A percentile compares a stretch with the other conserved stretches of the same genome.
These are phyloP conservation scores for Ornithorhynchus anatinus DNA, from an alignment of 2,113 vertebrate species.

Conservation along the genomic window DNA sequence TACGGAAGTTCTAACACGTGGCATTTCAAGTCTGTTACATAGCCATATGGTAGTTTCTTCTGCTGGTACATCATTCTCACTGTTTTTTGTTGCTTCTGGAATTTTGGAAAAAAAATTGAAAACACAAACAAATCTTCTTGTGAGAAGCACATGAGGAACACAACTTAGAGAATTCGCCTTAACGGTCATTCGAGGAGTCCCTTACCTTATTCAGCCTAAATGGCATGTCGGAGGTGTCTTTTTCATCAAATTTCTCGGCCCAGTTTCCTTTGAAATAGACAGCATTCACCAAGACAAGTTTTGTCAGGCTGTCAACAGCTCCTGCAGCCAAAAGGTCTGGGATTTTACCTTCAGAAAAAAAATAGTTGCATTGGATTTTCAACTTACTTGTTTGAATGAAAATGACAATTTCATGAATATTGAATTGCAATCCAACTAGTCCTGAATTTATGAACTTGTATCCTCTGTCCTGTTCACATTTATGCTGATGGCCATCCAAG, in stretches of 20 bases:
- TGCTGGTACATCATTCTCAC: constrained; percentile 92
- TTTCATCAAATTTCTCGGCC: constrained; percentile 74
- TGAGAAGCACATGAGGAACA: too few relatives aligned
- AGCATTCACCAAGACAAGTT: constrained; percentile 86
- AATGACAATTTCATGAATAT: background rate
- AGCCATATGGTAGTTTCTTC: constrained; percentile 75
- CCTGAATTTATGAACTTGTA: background rate
- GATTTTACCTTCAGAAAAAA: constrained; percentile 97
- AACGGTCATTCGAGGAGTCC: background rate
- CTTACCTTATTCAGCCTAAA: constrained; percentile 84
- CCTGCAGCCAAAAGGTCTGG: constrained; percentile 78
- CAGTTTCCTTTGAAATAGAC: constrained; percentile 94
- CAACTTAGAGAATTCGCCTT: too few relatives aligned
- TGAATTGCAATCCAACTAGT: background rate
- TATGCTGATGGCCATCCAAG: background rate
- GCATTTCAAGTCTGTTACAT: constrained; percentile 70
- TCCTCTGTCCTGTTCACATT: background rate
- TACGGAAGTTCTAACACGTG: constrained; percentile 88
- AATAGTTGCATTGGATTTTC: too few relatives aligned
- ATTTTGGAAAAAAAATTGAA: background rate
- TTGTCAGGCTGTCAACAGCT: constrained; percentile 69
- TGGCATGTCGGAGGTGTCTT: constrained; percentile 70
- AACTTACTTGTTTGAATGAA: too few relatives aligned
- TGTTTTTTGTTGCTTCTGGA: constrained; percentile 77
- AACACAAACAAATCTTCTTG: background rate